Conservation (phyloP, 1,140 invertebrate species). For the Eueides isabella region DNA sequence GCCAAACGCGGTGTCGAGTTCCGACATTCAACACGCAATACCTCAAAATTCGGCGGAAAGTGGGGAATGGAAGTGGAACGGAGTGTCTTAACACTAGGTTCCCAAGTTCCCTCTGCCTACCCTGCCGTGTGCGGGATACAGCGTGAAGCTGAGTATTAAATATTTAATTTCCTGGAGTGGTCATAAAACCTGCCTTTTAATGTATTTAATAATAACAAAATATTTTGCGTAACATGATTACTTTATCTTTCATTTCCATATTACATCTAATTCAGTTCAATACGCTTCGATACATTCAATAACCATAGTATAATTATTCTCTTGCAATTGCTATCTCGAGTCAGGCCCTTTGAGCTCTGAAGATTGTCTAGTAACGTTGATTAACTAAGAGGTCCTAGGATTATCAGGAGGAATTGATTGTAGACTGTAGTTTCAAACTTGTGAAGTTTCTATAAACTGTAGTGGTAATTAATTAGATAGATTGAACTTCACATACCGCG, state of each 20-base stretch:
- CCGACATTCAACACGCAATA: no score
- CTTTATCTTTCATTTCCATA: not conserved
- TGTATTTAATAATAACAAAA: no score
- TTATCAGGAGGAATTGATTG: not conserved
- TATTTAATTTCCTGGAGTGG: no score
- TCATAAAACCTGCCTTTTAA: no score
- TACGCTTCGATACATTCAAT: not conserved
- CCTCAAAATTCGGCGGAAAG: no score
- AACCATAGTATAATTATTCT: not conserved
- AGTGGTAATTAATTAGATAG: not conserved
- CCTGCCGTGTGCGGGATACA: no score
- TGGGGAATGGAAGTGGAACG: no score
- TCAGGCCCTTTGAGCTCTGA: not conserved
- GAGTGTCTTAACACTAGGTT: no score
- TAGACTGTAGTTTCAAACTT: not conserved
- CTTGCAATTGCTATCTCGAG: conserved; percentile 4
- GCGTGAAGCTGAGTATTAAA: no score
- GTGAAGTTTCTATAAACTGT: not conserved
- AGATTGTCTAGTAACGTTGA: not conserved
- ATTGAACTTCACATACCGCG: not conserved
- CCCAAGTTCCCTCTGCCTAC: no score
- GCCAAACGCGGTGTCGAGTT: no score
- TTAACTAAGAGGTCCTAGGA: not conserved
- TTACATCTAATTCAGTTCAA: not conserved
- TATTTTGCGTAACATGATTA: not conserved